phyloP scores from a whole-genome alignment of 1,140 invertebrate species.

The Diorhabda elongata region DNA sequence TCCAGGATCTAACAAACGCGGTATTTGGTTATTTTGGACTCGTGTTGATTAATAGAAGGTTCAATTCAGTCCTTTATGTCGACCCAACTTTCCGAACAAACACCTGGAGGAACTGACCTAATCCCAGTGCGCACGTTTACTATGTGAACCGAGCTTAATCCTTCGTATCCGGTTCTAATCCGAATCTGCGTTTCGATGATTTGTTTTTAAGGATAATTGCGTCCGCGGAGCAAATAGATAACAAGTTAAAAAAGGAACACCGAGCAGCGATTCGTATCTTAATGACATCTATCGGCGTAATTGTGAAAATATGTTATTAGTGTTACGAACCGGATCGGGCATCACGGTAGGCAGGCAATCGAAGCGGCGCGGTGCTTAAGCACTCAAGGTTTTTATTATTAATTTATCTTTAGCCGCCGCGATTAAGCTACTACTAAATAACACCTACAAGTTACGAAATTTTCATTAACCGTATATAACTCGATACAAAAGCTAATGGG shows the following conservation, averaged over 20 bases:
- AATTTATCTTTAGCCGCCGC: background rate
- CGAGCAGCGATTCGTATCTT: background rate
- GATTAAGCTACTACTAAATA: background rate
- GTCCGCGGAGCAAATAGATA: background rate
- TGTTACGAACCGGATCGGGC: background rate
- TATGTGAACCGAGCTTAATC: no score
- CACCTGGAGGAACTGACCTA: no score
- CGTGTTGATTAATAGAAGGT: no score
- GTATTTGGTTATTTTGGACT: no score
- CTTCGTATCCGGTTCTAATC: no score
- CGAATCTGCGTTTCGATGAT: background rate
- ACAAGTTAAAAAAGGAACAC: no score
- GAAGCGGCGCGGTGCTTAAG: background rate
- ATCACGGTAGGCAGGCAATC: background rate
- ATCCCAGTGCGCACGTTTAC: no score
- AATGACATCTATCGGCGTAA: slow-evolving; percentile 4
- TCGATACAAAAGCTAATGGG: background rate
- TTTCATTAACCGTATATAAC: background rate
- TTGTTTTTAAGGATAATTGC: slow-evolving; percentile 18
- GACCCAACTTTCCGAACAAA: no score
- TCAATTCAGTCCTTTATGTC: no score
- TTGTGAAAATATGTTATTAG: background rate
- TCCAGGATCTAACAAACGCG: no score
- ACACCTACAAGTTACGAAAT: background rate
- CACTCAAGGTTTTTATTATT: background rate